phyloP scores from a whole-genome alignment of 2,888 invertebrate species.

The Phrixothrix hirtus region DNA sequence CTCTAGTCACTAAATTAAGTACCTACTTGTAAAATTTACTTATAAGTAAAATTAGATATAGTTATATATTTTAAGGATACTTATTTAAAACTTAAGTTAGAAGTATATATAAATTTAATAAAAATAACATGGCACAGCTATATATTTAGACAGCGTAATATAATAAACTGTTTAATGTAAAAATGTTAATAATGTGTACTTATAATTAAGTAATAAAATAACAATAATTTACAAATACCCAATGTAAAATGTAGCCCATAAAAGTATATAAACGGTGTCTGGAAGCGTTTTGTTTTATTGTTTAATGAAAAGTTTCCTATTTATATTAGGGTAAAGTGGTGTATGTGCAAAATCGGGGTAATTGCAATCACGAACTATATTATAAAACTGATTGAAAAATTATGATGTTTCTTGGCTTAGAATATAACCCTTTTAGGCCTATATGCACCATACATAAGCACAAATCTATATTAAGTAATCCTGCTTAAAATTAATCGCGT shows the following conservation, averaged over 20 bases:
- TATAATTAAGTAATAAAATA: not conserved
- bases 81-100: not conserved
- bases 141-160: not conserved
- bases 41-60: constrained; percentile 14
- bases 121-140: not conserved
- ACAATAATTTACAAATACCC: not conserved
- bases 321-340: too few relatives aligned
- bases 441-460: too few relatives aligned
- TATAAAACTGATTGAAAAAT: too few relatives aligned
- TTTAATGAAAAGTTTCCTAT: too few relatives aligned
- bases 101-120: not conserved
- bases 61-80: constrained; percentile 4
- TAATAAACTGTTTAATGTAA: not conserved
- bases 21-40: constrained; percentile 11
- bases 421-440: too few relatives aligned
- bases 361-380: too few relatives aligned
- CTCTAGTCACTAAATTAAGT: constrained; percentile 29
- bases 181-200: not conserved
- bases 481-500: too few relatives aligned
- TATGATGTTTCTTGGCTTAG: too few relatives aligned
- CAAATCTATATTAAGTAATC: too few relatives aligned
- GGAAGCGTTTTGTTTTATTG: too few relatives aligned
- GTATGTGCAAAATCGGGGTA: too few relatives aligned
- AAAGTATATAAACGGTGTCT: too few relatives aligned
- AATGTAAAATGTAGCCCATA: not conserved